Evolutionary conservation across 2,888 invertebrate genomes (phyloP).

Genomic region (Drosophila kanekoi): DNA sequence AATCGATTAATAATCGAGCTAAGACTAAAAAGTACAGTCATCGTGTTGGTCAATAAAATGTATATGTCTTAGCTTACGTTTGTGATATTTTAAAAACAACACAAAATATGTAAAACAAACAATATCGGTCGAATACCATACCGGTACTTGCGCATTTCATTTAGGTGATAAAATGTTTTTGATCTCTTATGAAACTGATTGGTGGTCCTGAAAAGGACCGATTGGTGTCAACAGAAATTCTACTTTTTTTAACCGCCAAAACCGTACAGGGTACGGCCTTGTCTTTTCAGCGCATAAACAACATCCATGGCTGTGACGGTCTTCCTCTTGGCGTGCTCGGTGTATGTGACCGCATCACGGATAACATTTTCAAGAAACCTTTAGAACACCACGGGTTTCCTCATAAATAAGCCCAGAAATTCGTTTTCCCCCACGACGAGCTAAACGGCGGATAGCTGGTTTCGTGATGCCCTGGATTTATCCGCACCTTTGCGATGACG

Average conservation of each 20-base stretch:
- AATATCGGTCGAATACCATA: too few relatives aligned
- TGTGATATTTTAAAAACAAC: too few relatives aligned
- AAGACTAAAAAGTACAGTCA: neutral
- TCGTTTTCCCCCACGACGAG: constrained; percentile 89
- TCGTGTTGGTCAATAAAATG: too few relatives aligned
- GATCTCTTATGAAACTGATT: neutral
- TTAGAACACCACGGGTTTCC: constrained; percentile 91
- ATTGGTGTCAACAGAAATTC: constrained; percentile 3
- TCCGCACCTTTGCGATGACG: constrained; percentile 94
- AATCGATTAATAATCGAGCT: neutral
- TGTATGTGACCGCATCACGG: constrained; percentile 86
- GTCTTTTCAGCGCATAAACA: constrained; percentile 92
- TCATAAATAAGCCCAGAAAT: constrained; percentile 92
- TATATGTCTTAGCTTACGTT: too few relatives aligned
- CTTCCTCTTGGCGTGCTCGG: constrained; percentile 22
- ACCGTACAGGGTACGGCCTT: constrained; percentile 90
- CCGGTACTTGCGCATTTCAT: neutral
- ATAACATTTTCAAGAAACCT: constrained; percentile 90
- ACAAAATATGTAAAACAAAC: too few relatives aligned
- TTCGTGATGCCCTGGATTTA: constrained; percentile 88
- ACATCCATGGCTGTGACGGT: constrained; percentile 83
- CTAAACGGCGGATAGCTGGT: constrained; percentile 91
- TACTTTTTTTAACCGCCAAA: constrained; percentile 26
- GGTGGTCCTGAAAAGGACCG: constrained; percentile 44
- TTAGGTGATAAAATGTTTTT: neutral